Percentiles rank a stretch among this genome's conserved stretches.
Conservation (phyloP, 2,113 vertebrate genomes). For the Ptilonorhynchus violaceus region DNA sequence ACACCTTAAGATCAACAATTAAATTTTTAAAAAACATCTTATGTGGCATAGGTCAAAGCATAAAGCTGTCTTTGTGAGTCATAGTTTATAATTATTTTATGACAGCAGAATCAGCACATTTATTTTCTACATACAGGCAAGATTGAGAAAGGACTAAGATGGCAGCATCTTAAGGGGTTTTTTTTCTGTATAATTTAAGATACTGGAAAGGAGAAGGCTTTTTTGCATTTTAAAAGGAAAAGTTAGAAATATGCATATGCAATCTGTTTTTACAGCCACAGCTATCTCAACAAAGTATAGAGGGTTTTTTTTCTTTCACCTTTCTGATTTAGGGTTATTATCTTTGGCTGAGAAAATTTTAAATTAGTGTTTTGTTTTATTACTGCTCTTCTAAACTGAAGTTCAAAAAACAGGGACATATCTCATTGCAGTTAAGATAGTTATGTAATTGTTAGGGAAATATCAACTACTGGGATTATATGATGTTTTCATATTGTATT, state of each 20-base stretch:
- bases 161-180: neutral
- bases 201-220: neutral
- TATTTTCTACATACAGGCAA: neutral
- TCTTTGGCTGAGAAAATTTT: neutral
- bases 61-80: neutral
- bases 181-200: neutral
- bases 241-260: neutral
- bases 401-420: neutral
- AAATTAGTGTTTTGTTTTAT: neutral
- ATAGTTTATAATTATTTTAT: neutral
- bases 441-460: neutral
- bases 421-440: neutral
- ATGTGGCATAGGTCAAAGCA: neutral
- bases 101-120: neutral
- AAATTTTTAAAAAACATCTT: neutral
- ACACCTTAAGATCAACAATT: neutral
- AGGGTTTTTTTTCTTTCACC: neutral
- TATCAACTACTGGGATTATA: neutral
- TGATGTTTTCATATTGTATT: neutral
- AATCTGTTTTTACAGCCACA: neutral
- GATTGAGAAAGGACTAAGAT: neutral
- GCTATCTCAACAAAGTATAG: neutral
- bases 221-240: neutral
- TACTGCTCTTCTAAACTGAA: neutral
- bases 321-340: neutral